Percentiles rank a stretch among this genome's conserved stretches.
phyloP scores from a whole-genome alignment of 2,888 invertebrate genomes.

The Punctoribates punctum region DNA sequence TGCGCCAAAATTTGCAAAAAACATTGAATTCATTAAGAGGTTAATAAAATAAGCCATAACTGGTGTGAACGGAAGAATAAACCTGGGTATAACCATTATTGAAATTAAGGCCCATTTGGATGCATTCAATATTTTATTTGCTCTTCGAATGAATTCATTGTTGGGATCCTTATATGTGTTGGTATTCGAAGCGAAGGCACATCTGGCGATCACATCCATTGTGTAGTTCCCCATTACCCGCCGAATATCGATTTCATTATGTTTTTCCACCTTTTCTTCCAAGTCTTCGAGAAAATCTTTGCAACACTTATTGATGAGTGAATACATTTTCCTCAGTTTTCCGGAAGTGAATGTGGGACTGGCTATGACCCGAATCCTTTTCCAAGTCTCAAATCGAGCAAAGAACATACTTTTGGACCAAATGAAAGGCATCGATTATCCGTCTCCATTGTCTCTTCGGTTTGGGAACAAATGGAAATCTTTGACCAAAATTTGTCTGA shows the following conservation, averaged over 20 bases:
- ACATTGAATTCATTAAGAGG: not conserved
- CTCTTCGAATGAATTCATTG: not conserved
- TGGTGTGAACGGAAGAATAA: too few relatives aligned
- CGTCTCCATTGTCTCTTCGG: not conserved
- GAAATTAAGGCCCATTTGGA: too few relatives aligned
- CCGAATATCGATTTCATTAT: not conserved
- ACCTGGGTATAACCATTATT: too few relatives aligned
- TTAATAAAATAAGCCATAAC: too few relatives aligned
- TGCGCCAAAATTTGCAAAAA: not conserved
- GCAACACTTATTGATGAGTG: conserved; percentile 11
- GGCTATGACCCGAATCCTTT: not conserved
- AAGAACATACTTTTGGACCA: not conserved
- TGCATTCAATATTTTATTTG: not conserved
- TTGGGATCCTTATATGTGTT: not conserved
- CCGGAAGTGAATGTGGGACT: conserved; percentile 28
- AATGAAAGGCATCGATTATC: not conserved
- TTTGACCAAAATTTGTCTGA: not conserved
- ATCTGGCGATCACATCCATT: conserved; percentile 25
- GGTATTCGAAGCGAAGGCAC: conserved; percentile 12
- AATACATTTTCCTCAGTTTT: conserved; percentile 21
- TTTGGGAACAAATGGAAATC: not conserved
- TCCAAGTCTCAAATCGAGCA: not conserved
- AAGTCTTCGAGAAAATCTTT: conserved; percentile 10
- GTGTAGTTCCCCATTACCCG: not conserved
- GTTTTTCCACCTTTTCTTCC: not conserved